A percentile compares a stretch with the other conserved stretches of the same genome.
Conservation (phyloP, 2,797 vertebrate genomes). For the Denticeps clupeoides region DNA sequence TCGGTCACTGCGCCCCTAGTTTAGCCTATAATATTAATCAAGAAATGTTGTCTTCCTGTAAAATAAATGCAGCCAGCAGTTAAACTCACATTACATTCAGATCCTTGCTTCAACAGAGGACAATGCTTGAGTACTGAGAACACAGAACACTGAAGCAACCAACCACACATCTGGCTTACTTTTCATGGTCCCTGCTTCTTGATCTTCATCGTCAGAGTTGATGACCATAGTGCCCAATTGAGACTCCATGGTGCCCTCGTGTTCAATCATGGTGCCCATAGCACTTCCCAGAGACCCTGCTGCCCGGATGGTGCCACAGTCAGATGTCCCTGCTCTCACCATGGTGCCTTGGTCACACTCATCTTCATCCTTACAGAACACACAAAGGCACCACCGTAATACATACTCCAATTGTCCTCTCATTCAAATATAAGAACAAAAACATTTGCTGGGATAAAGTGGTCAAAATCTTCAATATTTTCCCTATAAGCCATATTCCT, state of each 20-base stretch:
- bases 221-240: conserved; percentile 92
- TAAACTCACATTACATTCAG: no score
- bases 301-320: conserved; percentile 69
- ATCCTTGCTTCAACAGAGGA: neutral
- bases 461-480: neutral
- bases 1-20: no score
- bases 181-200: conserved; percentile 88
- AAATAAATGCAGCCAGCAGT: no score
- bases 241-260: conserved; percentile 66
- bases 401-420: no score
- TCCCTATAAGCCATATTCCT: no score
- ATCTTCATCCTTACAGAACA: conserved; percentile 74
- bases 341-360: conserved; percentile 85
- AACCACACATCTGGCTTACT: conserved; percentile 55
- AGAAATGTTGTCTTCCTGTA: no score
- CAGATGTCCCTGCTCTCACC: conserved; percentile 63
- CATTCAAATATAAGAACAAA: no score
- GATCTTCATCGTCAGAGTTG: conserved; percentile 71
- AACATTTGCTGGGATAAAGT: no score
- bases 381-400: neutral
- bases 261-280: conserved; percentile 71
- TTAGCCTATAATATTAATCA: no score
- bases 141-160: neutral
- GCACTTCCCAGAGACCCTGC: conserved; percentile 56
- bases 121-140: neutral